Evolutionary conservation across 2,113 vertebrate genomes (phyloP), one percentile per base, ranked within the genome.

Genomic region (Bufo bufo): DNA sequence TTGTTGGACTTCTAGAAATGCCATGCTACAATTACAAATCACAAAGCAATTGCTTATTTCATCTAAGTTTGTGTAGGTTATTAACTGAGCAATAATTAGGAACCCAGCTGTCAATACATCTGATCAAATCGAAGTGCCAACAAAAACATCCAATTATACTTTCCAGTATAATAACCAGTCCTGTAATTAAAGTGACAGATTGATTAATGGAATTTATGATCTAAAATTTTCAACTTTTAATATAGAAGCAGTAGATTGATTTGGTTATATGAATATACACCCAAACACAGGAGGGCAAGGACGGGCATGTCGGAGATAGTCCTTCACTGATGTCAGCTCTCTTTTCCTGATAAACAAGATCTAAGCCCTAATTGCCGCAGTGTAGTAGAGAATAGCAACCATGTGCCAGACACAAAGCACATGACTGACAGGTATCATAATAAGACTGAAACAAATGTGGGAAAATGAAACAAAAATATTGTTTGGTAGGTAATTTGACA

Each of bases 261-360:
- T 71, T 72, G 49, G 19, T 78, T 71, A 47, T 59, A 75, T 75
- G 66, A 43, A 74, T 78, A 77, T 86, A 88, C 81, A 84, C 47
- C 87, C 87, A 77, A 20, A 66, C 23, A 23, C 20, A 54, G 69
- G 43, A 20, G 59, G 59, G 81, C 87, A 84, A 77, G 87, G 81
- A 45, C 81, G 69, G 81, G 81, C 81, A 88, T 84, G 87, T 84
- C 49, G 47, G 19, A 83, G 58, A 33, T 83, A 75, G 77, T 63
- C 56, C 56, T 52, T 74, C 12, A 17, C 56, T 88, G 87, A 88
- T 88, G 87, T 88, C 81, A 84, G 72, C 45, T 49, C 43, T 65
- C 23, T 77, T 74, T 43, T 54, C 69, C 50, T 66, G 72, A 82
- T 75, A 88, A 88, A 88, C 87, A 83, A 84, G 71, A 47, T 77